Base-by-base conservation (phyloP, 2,797 vertebrate genomes). In the Staurois parvus region DNA sequence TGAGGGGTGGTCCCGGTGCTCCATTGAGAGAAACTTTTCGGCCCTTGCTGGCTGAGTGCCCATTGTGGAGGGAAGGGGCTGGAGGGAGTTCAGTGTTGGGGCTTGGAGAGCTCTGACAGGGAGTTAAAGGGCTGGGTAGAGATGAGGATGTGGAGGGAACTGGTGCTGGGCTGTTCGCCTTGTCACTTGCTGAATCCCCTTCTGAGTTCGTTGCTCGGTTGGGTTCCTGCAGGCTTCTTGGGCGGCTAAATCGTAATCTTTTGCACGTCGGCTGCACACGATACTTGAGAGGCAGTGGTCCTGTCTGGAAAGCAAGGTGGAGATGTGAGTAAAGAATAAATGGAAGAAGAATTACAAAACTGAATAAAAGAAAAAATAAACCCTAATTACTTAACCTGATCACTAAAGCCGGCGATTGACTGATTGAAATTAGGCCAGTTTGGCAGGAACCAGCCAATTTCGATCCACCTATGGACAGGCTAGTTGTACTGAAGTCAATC, bases 161-260 rank as follows among this genome's bases (percentile, higher is more conserved):
- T 6, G 95, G 93, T 2, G 94, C 92, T 0, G 97, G 97, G 90
- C 97, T 99, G 92, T 95, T 95, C 75, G 96, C 96, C 89, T 98
- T 99, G 93, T 99, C 98, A 73, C 98, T 99, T 89, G 95, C 94
- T 0, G 98, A 98, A 88, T 99, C 97, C 87, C 97, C 97, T 94
- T 99, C 97, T 0, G 96, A 95, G 0, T 96, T 95, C 0, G 96
- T 96, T 70, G 96, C 96, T 83, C 96, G 96, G 90, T 96, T 96
- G 88, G 96, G 94, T 78, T 94, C 94, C 74, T 97, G 96, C 0
- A 96, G 94, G 64, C 95, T 92, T 10, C 90, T 69, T 0, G 89
- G 95, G 56, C 17, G 93, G 87, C 91, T 90, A 26, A 95, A 89
- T 77, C 92, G 91, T 79, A 96, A 92, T 64, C 96, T 92, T 92